These are phyloP conservation scores for Paracyclopina nana DNA, from an alignment of 1,140 invertebrate genomes.

Conservation along the genomic window DNA sequence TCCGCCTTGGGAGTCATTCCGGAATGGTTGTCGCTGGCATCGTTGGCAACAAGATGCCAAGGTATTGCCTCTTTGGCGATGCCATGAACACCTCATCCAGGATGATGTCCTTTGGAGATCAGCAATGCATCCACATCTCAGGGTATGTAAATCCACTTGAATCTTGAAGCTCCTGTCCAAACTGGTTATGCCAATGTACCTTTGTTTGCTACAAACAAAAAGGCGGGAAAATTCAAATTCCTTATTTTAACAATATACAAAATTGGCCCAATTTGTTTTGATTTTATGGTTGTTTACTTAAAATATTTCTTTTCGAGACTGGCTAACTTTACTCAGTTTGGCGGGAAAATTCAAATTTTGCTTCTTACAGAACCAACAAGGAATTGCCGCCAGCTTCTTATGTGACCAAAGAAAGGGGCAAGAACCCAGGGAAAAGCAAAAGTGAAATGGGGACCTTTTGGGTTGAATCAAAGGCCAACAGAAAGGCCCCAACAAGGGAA, in stretches of 20 bases:
- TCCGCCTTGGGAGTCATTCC: neutral
- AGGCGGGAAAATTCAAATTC: no score
- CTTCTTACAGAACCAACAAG: neutral
- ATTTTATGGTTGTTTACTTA: no score
- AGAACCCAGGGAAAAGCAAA: slow-evolving; percentile 11
- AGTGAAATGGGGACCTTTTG: slow-evolving; percentile 14
- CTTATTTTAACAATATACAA: neutral
- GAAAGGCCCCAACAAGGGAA: neutral
- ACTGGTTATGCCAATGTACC: no score
- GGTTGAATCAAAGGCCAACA: slow-evolving; percentile 6
- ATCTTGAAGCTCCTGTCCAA: no score
- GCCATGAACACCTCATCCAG: slow-evolving; percentile 15
- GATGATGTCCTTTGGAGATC: slow-evolving; percentile 15
- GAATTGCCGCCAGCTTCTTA: neutral
- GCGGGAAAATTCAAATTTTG: neutral
- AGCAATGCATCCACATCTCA: slow-evolving; percentile 13
- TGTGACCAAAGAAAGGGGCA: slow-evolving; percentile 12
- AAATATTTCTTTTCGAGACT: no score
- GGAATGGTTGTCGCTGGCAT: slow-evolving; percentile 9
- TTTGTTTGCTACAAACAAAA: no score
- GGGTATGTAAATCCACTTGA: no score
- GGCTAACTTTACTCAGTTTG: no score
- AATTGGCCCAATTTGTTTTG: neutral
- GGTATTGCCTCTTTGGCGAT: slow-evolving; percentile 16
- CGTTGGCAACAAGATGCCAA: slow-evolving; percentile 11